phyloP scores from a whole-genome alignment of 1,140 invertebrate genomes.

The Plectrocnemia conspersa region DNA sequence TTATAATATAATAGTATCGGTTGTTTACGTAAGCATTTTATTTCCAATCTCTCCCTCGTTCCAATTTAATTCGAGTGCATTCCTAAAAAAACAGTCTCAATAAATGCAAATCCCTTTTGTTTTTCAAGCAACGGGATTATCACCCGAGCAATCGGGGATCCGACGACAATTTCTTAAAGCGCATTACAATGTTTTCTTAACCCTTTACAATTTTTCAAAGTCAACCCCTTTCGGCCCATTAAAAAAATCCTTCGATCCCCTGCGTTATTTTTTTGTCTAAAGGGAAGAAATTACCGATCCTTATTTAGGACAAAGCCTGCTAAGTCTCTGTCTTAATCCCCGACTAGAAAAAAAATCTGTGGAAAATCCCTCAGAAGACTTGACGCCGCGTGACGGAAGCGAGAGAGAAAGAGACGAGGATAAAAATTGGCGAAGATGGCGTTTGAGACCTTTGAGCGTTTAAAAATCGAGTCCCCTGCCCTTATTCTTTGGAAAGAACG shows the following conservation, averaged over 20 bases:
- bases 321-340: constrained; percentile 34
- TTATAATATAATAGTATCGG: too few relatives aligned
- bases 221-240: constrained; percentile 34
- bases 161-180: constrained; percentile 34
- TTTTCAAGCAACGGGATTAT: constrained; percentile 34
- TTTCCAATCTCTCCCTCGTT: too few relatives aligned
- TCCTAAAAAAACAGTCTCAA: constrained; percentile 10
- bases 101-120: constrained; percentile 30
- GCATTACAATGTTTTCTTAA: constrained; percentile 35
- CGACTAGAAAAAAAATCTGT: constrained; percentile 27
- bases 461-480: constrained; percentile 30
- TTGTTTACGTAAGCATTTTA: too few relatives aligned
- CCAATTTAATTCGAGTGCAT: constrained; percentile 3
- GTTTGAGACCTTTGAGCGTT: constrained; percentile 32
- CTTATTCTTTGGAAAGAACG: not conserved
- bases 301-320: constrained; percentile 25
- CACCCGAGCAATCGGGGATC: constrained; percentile 32
- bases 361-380: constrained; percentile 32
- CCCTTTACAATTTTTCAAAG: constrained; percentile 35
- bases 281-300: constrained; percentile 34
- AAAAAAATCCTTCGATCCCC: constrained; percentile 21
- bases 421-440: constrained; percentile 26
- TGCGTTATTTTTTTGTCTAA: too few relatives aligned
- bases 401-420: not conserved
- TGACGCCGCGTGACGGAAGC: constrained; percentile 30